Evolutionary conservation across 2,113 vertebrate genomes (phyloP), one percentile per base, ranked within the genome.

Genomic region (Oncorhynchus nerka): DNA sequence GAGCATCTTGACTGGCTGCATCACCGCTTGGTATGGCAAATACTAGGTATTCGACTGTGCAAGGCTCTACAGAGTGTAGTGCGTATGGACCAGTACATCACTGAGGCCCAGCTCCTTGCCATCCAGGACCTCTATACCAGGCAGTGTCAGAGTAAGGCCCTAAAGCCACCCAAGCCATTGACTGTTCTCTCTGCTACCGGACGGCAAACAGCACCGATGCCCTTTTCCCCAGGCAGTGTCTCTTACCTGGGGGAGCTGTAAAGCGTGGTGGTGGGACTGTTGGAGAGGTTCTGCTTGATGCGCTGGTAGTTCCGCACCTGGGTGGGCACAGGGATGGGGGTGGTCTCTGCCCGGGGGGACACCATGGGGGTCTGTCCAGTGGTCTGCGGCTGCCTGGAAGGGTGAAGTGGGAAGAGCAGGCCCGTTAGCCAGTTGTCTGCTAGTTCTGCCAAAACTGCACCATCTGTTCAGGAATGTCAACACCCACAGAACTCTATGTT

Each of bases 271-370:
- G 91, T 4, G 79, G 95, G 94, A 81, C 95, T 95, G 76, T 95
- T 96, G 74, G 93, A 95, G 13, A 99, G 96, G 84, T 98, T 96
- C 93, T 99, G 97, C 34, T 99, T 98, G 68, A 99, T 98, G 76
- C 97, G 96, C 87, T 99, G 97, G 78, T 99, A 99, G 89, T 98
- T 99, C 76, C 95, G 95, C 1, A 98, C 93, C 90, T 99, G 97
- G 1, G 97, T 99, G 73, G 97, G 97, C 71, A 99, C 97, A 0
- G 97, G 97, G 88, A 99, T 97, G 0, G 97, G 97, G 0, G 94
- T 95, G 0, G 96, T 97, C 83, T 99, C 96, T 0, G 93, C 95
- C 70, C 96, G 93, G 9, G 96, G 95, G 3, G 97, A 97, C 64
- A 95, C 91, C 0, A 94, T 91, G 1, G 90, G 86, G 0, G 89